Conservation (phyloP, 2,113 vertebrate genomes). For the Leptobrachium ailaonicum region DNA sequence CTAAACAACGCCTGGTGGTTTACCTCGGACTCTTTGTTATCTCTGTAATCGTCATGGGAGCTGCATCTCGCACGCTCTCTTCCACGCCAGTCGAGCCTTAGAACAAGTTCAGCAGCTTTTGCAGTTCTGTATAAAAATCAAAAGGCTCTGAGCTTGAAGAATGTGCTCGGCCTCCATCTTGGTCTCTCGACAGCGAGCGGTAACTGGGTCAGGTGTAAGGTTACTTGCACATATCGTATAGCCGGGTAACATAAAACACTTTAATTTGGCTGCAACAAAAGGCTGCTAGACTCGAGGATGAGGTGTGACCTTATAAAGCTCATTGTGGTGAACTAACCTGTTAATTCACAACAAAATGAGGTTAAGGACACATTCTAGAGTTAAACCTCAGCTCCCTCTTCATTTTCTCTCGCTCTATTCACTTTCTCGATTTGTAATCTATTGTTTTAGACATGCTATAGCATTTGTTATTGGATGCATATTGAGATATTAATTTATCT, state of each 20-base stretch:
- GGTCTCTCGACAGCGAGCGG: constrained; percentile 25
- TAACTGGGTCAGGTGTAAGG: constrained; percentile 40
- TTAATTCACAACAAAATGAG: background rate
- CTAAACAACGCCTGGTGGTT: background rate
- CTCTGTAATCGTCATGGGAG: background rate
- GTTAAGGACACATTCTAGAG: constrained; percentile 18
- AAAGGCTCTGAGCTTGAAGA: background rate
- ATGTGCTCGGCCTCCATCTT: background rate
- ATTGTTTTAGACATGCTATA: too few species aligned
- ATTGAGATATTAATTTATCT: too few species aligned
- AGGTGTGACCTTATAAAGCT: constrained; percentile 23
- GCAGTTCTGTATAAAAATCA: background rate
- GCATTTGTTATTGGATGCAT: too few species aligned
- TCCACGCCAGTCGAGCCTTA: background rate
- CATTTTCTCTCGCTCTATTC: too few species aligned
- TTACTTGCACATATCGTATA: constrained; percentile 39
- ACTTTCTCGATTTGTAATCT: too few species aligned
- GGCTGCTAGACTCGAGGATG: constrained; percentile 16
- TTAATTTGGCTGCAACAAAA: constrained; percentile 18
- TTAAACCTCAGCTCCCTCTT: background rate
- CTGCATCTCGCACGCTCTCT: background rate
- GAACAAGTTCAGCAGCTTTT: background rate
- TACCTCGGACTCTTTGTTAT: background rate
- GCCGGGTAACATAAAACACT: constrained; percentile 20
- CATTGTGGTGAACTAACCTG: constrained; percentile 13